Evolutionary conservation across 2,797 vertebrate species (phyloP).

Genomic region (Poecile montanus): DNA sequence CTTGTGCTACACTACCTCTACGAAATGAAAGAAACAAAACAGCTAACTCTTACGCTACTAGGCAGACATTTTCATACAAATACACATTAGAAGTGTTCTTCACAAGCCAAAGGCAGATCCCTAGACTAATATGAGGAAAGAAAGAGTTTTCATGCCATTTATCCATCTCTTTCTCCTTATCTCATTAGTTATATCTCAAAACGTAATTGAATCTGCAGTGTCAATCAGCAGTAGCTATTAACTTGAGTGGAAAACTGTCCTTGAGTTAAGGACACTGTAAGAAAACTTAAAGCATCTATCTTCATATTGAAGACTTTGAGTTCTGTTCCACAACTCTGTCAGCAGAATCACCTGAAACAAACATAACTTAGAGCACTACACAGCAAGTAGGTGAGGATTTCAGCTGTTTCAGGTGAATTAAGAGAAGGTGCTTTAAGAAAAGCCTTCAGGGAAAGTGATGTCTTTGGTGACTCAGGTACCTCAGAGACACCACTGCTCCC

Average conservation of each 20-base stretch:
- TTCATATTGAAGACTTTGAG: background rate
- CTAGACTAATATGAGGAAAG: background rate
- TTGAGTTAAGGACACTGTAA: background rate
- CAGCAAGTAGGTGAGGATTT: accelerated
- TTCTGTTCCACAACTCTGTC: background rate
- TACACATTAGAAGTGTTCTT: background rate
- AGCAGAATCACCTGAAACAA: background rate
- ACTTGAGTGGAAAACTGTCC: background rate
- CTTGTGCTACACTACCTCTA: background rate
- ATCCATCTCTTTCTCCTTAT: background rate
- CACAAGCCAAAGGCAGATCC: background rate
- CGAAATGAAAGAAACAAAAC: background rate
- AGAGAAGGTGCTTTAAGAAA: background rate
- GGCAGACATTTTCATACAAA: background rate
- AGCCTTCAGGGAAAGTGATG: accelerated
- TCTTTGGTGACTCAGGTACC: background rate
- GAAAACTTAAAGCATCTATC: background rate
- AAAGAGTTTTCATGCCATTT: background rate
- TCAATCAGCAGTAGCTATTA: background rate
- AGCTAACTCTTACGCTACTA: background rate
- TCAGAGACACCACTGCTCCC: background rate
- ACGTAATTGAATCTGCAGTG: background rate
- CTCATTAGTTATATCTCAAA: background rate
- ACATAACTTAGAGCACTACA: background rate
- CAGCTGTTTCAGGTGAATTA: background rate